Conservation (phyloP, 2,888 invertebrate species). For the Tipula unca region DNA sequence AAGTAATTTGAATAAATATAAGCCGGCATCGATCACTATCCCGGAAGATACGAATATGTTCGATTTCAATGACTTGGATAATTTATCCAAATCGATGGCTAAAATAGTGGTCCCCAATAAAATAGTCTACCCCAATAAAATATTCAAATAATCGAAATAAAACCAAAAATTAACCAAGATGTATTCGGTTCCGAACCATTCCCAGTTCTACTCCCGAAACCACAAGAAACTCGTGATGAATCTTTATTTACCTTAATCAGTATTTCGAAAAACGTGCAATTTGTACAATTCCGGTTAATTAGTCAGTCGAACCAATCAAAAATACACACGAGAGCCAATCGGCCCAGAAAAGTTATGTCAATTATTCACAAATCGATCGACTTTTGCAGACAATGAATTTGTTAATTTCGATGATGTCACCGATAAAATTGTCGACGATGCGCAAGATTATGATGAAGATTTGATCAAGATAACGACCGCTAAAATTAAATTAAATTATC, state of each 20-base stretch:
- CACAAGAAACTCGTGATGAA: constrained; percentile 21
- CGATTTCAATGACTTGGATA: neutral
- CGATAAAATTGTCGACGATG: constrained; percentile 34
- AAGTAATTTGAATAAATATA: neutral
- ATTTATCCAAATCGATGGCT: neutral
- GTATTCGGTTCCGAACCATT: constrained; percentile 41
- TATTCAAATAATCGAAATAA: neutral
- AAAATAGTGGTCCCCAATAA: constrained; percentile 32
- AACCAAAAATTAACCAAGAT: constrained; percentile 27
- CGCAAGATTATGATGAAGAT: constrained; percentile 32
- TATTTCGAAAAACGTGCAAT: constrained; percentile 23
- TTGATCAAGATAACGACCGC: constrained; percentile 30
- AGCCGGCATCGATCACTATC: neutral
- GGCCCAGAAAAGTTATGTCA: constrained; percentile 25
- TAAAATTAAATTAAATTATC: constrained; percentile 29
- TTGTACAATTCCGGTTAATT: constrained; percentile 39
- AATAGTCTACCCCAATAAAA: constrained; percentile 26
- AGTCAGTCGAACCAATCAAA: constrained; percentile 32
- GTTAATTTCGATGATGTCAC: constrained; percentile 39
- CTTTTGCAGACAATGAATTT: constrained; percentile 39
- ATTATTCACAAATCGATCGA: constrained; percentile 28
- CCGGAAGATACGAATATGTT: constrained; percentile 1
- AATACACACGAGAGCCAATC: constrained; percentile 21
- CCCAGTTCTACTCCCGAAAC: constrained; percentile 36
- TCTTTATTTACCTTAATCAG: constrained; percentile 18